phyloP scores from a whole-genome alignment of 2,888 invertebrate genomes.

The Caenorhabditis plicata region DNA sequence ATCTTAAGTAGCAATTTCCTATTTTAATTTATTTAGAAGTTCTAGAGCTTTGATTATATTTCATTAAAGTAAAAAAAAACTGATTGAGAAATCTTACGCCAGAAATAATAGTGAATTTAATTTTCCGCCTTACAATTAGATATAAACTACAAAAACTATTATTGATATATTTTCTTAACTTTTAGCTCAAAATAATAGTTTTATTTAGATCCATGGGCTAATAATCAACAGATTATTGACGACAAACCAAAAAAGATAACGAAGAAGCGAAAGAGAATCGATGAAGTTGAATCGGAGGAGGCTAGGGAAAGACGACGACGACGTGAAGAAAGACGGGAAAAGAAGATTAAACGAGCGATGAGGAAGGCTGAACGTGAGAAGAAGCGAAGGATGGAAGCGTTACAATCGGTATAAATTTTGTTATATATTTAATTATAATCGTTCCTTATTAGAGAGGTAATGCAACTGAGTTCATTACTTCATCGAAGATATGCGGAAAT shows the following conservation, averaged over 20 bases:
- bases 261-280: conserved; percentile 65
- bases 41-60: too few species aligned
- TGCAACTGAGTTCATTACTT: conserved; percentile 55
- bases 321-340: conserved; percentile 69
- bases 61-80: too few species aligned
- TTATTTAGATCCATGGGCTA: conserved; percentile 77
- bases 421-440: background rate
- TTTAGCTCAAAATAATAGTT: background rate
- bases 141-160: too few species aligned
- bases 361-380: conserved; percentile 69
- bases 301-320: conserved; percentile 72
- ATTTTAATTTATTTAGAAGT: too few species aligned
- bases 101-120: too few species aligned
- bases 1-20: too few species aligned
- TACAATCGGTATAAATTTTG: conserved; percentile 23
- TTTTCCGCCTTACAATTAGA: too few species aligned
- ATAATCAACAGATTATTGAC: conserved; percentile 48
- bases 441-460: conserved; percentile 32
- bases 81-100: too few species aligned
- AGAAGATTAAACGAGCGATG: conserved; percentile 28
- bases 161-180: background rate
- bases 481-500: conserved; percentile 47
- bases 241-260: conserved; percentile 72
- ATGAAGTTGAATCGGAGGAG: conserved; percentile 46
- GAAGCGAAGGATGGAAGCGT: conserved; percentile 68